Conservation (phyloP, 2,888 invertebrate genomes). For the Drosophila conformis region DNA sequence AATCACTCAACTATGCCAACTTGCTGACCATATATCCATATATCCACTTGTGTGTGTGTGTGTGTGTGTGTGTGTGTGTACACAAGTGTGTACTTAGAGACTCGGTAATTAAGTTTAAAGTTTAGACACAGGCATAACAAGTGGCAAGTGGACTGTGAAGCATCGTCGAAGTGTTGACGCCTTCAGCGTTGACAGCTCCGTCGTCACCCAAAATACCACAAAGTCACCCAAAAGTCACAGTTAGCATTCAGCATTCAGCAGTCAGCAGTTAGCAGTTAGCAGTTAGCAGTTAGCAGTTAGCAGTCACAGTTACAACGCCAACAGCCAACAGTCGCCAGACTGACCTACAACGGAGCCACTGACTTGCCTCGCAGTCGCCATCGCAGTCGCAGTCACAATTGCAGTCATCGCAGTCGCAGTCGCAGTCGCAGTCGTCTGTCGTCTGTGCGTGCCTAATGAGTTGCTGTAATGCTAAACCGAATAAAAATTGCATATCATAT, state of each 20-base stretch:
- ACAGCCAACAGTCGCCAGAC: slow-evolving; percentile 22
- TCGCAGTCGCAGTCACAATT: slow-evolving; percentile 14
- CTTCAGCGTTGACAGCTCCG: slow-evolving; percentile 30
- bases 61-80: too few relatives aligned
- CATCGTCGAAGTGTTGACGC: slow-evolving; percentile 18
- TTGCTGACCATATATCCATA: slow-evolving; percentile 17
- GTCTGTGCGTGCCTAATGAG: slow-evolving; percentile 79
- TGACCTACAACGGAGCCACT: slow-evolving; percentile 18
- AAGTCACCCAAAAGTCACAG: neutral
- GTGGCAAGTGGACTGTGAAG: slow-evolving; percentile 54
- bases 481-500: slow-evolving; percentile 36
- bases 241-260: neutral
- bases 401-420: slow-evolving; percentile 14
- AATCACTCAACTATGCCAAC: slow-evolving; percentile 51
- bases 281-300: neutral
- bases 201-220: slow-evolving; percentile 10
- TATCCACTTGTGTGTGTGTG: slow-evolving; percentile 22
- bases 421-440: slow-evolving; percentile 18
- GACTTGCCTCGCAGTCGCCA: slow-evolving; percentile 8
- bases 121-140: slow-evolving; percentile 43
- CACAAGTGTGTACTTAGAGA: slow-evolving; percentile 17
- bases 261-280: too few relatives aligned
- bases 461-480: slow-evolving; percentile 69
- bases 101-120: slow-evolving; percentile 71
- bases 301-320: slow-evolving; percentile 10